Evolutionary conservation across 2,113 vertebrate genomes (phyloP), one percentile per base, ranked within the genome.

Genomic region (Silurus glanis): DNA sequence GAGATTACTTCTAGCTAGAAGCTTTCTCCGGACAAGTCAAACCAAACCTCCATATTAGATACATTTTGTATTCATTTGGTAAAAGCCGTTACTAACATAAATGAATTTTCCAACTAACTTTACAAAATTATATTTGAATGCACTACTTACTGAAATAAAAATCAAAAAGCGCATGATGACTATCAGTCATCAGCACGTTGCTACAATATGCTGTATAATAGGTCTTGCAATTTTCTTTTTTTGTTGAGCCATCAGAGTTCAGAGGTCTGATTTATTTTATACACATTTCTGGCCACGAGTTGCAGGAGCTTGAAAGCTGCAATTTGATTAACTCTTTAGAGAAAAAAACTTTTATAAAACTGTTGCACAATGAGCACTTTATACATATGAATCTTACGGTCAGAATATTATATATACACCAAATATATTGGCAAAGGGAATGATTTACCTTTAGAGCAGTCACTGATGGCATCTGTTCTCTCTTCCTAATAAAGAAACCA

Each of bases 371-470:
- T n/a, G 21, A 62, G 61, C 21, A 9, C 21, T 10, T 23, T 37
- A 37, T 37, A 37, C 37, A 37, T 37, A 37, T 37, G 37, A 37
- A 37, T 37, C 37, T 37, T 37, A 37, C 3, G 37, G 1, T 37
- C 37, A 37, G 37, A 37, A 37, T 37, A 37, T 37, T 37, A 37
- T 37, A 37, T 37, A 37, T 37, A 37, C 37, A 37, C 37, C 37
- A 37, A 37, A 37, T 37, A 37, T 37, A 37, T 37, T 37, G 37
- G 37, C 37, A 37, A 37, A 37, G 37, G 37, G 37, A 37, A 37
- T 37, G 37, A 37, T 37, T 37, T 82, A 97, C 97, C 97, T 97
- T 95, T 97, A 89, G 94, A 95, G 93, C 97, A 97, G 91, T 97
- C 97, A 91, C 85, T 94, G 87, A 97, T 93, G 79, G 96, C 96